These are phyloP conservation scores for Linnaemya tessellans DNA, from an alignment of 2,888 invertebrate genomes.

Conservation along the genomic window DNA sequence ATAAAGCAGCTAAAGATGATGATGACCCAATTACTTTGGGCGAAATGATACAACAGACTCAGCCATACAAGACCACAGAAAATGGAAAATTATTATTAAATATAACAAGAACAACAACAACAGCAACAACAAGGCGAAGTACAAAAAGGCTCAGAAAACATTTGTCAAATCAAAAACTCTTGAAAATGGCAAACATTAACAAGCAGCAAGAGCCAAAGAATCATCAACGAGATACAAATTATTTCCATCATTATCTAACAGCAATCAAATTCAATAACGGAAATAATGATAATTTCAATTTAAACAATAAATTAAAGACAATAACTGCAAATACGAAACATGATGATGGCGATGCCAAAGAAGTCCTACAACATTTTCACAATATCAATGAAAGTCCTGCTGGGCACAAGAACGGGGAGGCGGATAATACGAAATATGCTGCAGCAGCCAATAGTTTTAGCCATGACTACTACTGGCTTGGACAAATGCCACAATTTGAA, in stretches of 20 bases:
- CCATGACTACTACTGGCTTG: conserved; percentile 28
- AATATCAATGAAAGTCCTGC: conserved; percentile 2
- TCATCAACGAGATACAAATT: conserved; percentile 36
- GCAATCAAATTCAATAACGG: conserved; percentile 53
- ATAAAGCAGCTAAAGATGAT: conserved; percentile 32
- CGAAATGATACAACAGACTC: conserved; percentile 14
- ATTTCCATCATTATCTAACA: conserved; percentile 29
- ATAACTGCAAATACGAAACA: neutral
- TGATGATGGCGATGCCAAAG: conserved; percentile 26
- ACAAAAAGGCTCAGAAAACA: neutral
- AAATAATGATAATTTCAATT: conserved; percentile 58
- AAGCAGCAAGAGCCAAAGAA: conserved; percentile 19
- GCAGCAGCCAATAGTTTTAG: conserved; percentile 39
- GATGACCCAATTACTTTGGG: conserved; percentile 55
- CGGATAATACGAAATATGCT: conserved; percentile 51
- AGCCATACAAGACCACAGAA: conserved; percentile 1
- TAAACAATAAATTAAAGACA: conserved; percentile 58
- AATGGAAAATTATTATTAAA: conserved; percentile 38
- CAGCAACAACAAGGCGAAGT: neutral
- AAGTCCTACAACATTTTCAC: conserved; percentile 23
- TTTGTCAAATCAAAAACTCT: conserved; percentile 29
- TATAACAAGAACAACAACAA: conserved; percentile 17
- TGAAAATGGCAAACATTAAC: conserved; percentile 9
- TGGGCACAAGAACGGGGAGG: neutral
- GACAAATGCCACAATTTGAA: conserved; percentile 64